These are phyloP conservation scores for Caenorhabditis auriculariae DNA, from an alignment of 2,888 invertebrate species.

Conservation along the genomic window DNA sequence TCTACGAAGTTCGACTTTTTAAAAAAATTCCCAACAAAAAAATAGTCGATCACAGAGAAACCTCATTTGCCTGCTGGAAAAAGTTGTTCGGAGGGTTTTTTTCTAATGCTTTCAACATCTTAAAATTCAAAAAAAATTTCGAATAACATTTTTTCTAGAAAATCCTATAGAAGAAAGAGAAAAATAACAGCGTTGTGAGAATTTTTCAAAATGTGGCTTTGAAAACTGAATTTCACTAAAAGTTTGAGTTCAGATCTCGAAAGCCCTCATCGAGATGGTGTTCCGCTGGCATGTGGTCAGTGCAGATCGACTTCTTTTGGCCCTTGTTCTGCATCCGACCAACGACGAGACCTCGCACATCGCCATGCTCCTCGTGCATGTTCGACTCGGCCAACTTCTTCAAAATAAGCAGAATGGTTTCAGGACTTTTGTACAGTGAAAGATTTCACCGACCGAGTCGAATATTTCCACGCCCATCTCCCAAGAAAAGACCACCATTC, in stretches of 20 bases:
- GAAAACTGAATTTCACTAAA: too few species aligned
- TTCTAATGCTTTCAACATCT: too few species aligned
- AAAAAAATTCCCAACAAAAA: too few species aligned
- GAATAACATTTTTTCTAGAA: too few species aligned
- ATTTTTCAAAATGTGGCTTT: too few species aligned
- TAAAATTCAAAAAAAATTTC: too few species aligned
- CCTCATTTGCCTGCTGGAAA: too few species aligned
- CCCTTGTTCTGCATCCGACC: slow-evolving; percentile 49
- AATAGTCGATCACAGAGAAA: too few species aligned
- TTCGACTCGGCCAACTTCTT: background rate
- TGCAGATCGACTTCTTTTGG: slow-evolving; percentile 50
- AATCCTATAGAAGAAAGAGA: too few species aligned
- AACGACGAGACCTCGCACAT: slow-evolving; percentile 42
- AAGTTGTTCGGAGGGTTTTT: too few species aligned
- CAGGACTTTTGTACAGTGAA: slow-evolving; percentile 20
- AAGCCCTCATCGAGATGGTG: slow-evolving; percentile 38
- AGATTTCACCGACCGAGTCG: slow-evolving; percentile 19
- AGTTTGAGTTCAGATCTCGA: slow-evolving; percentile 29
- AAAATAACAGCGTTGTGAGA: too few species aligned
- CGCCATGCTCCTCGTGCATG: slow-evolving; percentile 21
- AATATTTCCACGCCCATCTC: slow-evolving; percentile 21
- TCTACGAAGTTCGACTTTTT: too few species aligned
- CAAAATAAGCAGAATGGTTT: background rate
- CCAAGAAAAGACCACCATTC: slow-evolving; percentile 24
- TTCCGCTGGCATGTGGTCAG: slow-evolving; percentile 41